These are phyloP conservation scores for Zaprionus davidi DNA, from an alignment of 1,140 invertebrate species.

Conservation along the genomic window DNA sequence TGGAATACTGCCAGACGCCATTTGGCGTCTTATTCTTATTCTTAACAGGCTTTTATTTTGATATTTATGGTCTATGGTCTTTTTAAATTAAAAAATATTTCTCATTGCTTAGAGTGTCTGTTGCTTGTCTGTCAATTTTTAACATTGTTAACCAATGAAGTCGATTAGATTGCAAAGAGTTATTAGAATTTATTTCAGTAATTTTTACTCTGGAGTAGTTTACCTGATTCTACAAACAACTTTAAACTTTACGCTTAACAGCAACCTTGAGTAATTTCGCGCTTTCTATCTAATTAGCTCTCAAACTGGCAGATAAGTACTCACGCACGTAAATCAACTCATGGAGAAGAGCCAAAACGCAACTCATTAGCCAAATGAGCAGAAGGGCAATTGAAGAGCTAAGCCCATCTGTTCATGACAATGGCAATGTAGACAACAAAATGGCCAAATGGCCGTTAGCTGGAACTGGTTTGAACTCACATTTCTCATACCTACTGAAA, in stretches of 20 bases:
- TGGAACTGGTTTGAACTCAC: not conserved
- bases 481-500: not conserved
- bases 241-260: not conserved
- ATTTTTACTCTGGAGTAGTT: no score
- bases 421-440: not conserved
- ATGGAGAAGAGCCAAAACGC: not conserved
- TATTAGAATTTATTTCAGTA: not conserved
- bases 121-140: not conserved
- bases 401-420: slow-evolving; percentile 8
- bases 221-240: not conserved
- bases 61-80: not conserved
- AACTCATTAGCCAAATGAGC: slow-evolving; percentile 7
- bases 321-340: not conserved
- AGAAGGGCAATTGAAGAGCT: not conserved
- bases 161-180: not conserved
- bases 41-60: not conserved
- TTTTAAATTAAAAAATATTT: not conserved
- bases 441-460: not conserved
- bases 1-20: not conserved
- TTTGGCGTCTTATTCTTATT: slow-evolving; percentile 6
- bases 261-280: not conserved
- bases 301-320: not conserved
- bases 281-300: slow-evolving; percentile 8
- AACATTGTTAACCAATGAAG: not conserved
- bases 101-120: not conserved